These are phyloP conservation scores for Lophochroa leadbeateri DNA, from an alignment of 2,113 vertebrate genomes.

Conservation along the genomic window DNA sequence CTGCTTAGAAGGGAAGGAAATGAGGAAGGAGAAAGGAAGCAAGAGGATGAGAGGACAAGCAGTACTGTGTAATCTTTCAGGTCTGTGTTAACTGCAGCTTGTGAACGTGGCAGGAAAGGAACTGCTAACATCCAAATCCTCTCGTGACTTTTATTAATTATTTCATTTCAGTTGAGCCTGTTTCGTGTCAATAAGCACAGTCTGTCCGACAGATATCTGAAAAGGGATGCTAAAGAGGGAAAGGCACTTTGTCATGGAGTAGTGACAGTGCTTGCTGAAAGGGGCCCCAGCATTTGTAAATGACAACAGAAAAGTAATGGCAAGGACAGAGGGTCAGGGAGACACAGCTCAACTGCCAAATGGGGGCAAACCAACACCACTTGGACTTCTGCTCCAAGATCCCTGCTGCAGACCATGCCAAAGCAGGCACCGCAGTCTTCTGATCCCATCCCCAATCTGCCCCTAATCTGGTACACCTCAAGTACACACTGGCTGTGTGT, in stretches of 20 bases:
- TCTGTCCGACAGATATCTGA: neutral
- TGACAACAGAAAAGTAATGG: neutral
- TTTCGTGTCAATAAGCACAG: neutral
- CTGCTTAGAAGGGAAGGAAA: neutral
- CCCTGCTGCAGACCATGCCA: neutral
- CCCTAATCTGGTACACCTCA: neutral
- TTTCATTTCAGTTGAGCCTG: neutral
- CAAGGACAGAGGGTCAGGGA: neutral
- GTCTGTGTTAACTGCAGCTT: neutral
- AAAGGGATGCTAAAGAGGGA: neutral
- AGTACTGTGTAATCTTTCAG: neutral
- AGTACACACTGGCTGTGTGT: fast-evolving
- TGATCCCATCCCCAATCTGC: neutral
- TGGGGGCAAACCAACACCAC: neutral
- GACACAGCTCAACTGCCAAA: neutral
- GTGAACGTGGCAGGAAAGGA: neutral
- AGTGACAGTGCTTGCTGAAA: neutral
- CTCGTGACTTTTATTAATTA: neutral
- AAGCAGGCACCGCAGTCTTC: neutral
- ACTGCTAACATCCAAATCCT: neutral
- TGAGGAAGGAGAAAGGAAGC: neutral
- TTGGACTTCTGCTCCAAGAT: neutral
- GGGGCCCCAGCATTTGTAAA: neutral
- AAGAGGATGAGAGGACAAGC: neutral
- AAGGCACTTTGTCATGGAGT: neutral